Percentiles rank a stretch among this genome's conserved stretches.
Evolutionary conservation across 2,797 vertebrate species (phyloP).

Genomic region (Scolopax bukidnonensis): DNA sequence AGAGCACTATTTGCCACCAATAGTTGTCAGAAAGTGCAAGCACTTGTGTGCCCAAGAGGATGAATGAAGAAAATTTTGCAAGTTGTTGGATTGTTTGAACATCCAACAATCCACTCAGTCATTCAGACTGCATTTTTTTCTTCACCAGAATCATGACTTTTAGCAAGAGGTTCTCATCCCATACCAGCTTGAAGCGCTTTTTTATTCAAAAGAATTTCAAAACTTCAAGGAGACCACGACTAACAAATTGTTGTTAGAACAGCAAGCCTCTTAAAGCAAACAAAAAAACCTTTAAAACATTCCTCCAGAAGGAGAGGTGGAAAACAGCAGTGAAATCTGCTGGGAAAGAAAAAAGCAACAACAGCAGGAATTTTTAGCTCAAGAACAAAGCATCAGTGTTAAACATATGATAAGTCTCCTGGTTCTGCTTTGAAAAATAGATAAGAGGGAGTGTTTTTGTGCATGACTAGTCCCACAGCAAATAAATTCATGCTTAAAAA

Average conservation of each 20-base stretch:
- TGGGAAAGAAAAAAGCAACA: slow-evolving; percentile 5
- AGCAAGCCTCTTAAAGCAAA: neutral
- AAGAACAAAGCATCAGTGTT: slow-evolving; percentile 4
- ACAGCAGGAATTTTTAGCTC: slow-evolving; percentile 1
- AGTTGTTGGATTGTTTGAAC: neutral
- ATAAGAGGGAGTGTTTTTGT: slow-evolving; percentile 9
- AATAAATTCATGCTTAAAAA: slow-evolving; percentile 45
- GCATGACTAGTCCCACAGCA: slow-evolving; percentile 52
- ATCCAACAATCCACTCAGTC: neutral
- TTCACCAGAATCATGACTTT: neutral
- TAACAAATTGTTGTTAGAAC: slow-evolving; percentile 17
- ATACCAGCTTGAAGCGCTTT: neutral
- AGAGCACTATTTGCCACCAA: neutral
- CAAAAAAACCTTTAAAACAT: neutral
- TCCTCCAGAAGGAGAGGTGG: neutral
- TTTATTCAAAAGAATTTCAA: neutral
- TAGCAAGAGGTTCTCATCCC: neutral
- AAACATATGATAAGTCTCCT: slow-evolving; percentile 46
- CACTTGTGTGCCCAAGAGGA: neutral
- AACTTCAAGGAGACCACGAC: neutral
- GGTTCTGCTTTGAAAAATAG: slow-evolving; percentile 62
- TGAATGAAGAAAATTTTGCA: neutral
- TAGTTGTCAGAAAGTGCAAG: neutral
- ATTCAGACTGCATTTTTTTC: neutral
- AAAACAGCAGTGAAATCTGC: slow-evolving; percentile 3